Evolutionary conservation across 2,888 invertebrate genomes (phyloP), one percentile per base, ranked within the genome.

Genomic region (Bembecia ichneumoniformis): DNA sequence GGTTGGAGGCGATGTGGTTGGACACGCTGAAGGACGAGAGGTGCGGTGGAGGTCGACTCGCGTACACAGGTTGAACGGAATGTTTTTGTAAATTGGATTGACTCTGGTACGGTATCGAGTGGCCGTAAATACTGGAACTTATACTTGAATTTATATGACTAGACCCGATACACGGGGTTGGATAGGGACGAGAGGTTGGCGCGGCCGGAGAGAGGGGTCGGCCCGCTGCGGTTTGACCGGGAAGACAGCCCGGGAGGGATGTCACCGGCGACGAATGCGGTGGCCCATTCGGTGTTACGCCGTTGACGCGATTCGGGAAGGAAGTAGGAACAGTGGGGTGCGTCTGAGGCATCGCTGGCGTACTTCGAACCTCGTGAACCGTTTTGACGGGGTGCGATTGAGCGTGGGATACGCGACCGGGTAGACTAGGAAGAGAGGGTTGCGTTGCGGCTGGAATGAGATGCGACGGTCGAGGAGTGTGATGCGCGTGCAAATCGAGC

Each of bases 1-100:
- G 90, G 88, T 77, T 90, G 77, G 82, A 84, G 77, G 82, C 81
- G 77, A 77, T 72, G 62, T 82, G 87, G 58, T 71, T 81, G 17
- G 80, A 68, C 55, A 82, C 77, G 58, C 78, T 76, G 64, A 81
- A 86, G 15, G 83, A 80, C 48, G 82, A 71, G 55, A 81, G 77
- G 62, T 84, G 84, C 50, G 80, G 69, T 50, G 80, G 69, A 49
- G 84, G 82, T 60, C 86, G 73, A 63, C 68, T 80, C 59, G 75
- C 63, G 62, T 82, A 84, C 55, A 69, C 74, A 60, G 82, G 63
- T 57, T 72, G 81, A 69, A 77, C 81, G 82, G 86, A 83, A 84
- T 86, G 86, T 82, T 86, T 86, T 64, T 77, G 84, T 71, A 82
- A 72, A 74, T 78, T 81, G 73, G 81, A 68, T 58, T 83, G 86